Conservation (phyloP, 2,113 vertebrate species). For the Colinus virginianus region DNA sequence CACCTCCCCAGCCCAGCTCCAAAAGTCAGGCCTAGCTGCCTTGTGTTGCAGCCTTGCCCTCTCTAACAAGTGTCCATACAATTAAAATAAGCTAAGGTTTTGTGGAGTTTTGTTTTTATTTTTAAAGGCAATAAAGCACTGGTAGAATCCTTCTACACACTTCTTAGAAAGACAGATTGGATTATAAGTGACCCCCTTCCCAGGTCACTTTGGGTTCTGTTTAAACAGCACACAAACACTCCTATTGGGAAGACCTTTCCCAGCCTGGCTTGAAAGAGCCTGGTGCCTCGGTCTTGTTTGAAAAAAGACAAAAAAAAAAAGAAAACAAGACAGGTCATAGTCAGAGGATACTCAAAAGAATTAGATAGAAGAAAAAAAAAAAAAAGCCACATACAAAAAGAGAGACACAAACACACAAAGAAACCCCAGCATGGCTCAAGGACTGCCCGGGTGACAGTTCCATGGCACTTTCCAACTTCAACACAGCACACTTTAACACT, state of each 20-base stretch:
- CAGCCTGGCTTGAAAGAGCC: not conserved
- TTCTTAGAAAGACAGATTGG: not conserved
- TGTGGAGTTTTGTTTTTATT: not conserved
- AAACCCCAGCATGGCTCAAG: not conserved
- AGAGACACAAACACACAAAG: not conserved
- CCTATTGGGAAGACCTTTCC: not conserved
- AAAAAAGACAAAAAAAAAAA: not conserved
- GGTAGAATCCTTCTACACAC: not conserved
- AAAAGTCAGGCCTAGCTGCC: rapidly evolving
- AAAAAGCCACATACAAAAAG: not conserved
- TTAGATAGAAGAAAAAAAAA: not conserved
- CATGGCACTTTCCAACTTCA: not conserved
- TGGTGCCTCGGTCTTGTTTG: not conserved
- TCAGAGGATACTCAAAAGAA: not conserved
- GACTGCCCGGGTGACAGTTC: not conserved
- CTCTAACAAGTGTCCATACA: not conserved
- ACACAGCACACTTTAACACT: not conserved
- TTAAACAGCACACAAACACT: conserved; percentile 32
- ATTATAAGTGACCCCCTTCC: not conserved
- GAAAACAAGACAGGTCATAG: not conserved
- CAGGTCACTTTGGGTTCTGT: not conserved
- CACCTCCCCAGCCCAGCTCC: not conserved
- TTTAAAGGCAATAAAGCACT: not conserved
- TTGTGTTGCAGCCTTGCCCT: not conserved
- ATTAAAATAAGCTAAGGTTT: not conserved